Conservation (phyloP, 2,797 vertebrate genomes). For the Geotrypetes seraphini region DNA sequence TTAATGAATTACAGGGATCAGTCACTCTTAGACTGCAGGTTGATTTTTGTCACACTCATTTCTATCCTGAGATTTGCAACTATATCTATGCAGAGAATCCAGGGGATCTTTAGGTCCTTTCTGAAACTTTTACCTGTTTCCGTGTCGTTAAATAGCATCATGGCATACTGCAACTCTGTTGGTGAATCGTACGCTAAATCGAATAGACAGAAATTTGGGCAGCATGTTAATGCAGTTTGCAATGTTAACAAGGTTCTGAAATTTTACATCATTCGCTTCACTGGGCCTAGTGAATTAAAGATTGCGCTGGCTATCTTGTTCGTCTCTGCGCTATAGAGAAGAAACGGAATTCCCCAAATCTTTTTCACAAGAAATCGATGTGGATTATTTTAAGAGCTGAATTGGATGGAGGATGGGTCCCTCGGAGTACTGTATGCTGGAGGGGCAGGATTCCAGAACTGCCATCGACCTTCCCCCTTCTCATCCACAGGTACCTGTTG, state of each 20-base stretch:
- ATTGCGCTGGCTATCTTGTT: background rate
- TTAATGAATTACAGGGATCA: too few relatives aligned
- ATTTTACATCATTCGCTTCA: background rate
- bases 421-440: too few relatives aligned
- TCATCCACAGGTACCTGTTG: too few relatives aligned
- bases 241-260: background rate
- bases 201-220: slow-evolving; percentile 8
- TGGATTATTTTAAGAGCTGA: too few relatives aligned
- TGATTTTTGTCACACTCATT: background rate
- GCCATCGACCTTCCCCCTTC: background rate
- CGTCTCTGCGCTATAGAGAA: background rate
- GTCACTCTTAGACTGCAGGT: too few relatives aligned
- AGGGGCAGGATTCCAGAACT: too few relatives aligned
- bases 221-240: background rate
- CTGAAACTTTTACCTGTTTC: slow-evolving; percentile 22
- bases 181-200: slow-evolving; percentile 9
- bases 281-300: background rate
- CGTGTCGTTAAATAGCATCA: slow-evolving; percentile 4
- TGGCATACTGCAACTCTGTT: slow-evolving; percentile 17
- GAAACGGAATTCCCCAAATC: too few relatives aligned
- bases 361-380: too few relatives aligned
- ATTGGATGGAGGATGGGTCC: too few relatives aligned
- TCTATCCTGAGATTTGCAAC: background rate
- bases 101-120: background rate
- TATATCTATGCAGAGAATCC: too few relatives aligned